Evolutionary conservation across 2,113 vertebrate species (phyloP).

Genomic region (Perccottus glenii): DNA sequence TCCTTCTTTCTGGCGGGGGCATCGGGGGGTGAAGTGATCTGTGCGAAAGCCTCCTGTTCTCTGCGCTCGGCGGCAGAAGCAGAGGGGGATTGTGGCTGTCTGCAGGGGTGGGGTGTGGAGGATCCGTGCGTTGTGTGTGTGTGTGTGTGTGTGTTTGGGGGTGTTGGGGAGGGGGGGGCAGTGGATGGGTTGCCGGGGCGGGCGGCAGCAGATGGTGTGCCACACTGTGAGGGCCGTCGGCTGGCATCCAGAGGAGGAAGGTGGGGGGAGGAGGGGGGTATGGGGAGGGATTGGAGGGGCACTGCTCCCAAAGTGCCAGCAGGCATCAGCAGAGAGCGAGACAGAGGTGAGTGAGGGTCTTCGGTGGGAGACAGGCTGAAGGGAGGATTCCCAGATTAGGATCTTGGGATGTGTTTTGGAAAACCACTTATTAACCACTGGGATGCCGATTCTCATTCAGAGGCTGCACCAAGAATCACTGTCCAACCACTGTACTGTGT

Average conservation of each 20-base stretch:
- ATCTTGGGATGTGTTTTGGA: too few species aligned
- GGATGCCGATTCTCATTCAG: too few species aligned
- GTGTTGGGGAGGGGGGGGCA: slow-evolving; percentile 19
- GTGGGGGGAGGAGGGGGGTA: slow-evolving; percentile 27
- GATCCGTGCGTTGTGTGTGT: background rate
- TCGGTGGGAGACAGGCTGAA: slow-evolving; percentile 27
- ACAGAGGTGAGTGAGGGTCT: slow-evolving; percentile 73
- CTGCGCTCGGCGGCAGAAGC: slow-evolving; percentile 68
- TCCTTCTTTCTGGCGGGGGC: slow-evolving; percentile 70
- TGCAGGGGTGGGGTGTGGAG: slow-evolving; percentile 60
- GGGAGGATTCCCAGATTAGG: background rate
- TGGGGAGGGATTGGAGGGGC: slow-evolving; percentile 66
- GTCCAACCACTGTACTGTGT: too few species aligned
- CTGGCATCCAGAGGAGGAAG: slow-evolving; percentile 83
- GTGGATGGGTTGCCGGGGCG: slow-evolving; percentile 65
- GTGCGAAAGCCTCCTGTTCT: slow-evolving; percentile 80
- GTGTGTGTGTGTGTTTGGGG: slow-evolving; percentile 27
- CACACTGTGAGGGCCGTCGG: slow-evolving; percentile 80
- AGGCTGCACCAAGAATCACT: too few species aligned
- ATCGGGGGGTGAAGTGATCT: slow-evolving; percentile 80
- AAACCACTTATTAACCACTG: too few species aligned
- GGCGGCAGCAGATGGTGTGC: slow-evolving; percentile 80
- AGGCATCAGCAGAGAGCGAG: slow-evolving; percentile 80
- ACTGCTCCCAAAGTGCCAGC: slow-evolving; percentile 79
- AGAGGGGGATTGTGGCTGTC: slow-evolving; percentile 80